Conservation (phyloP, 2,797 vertebrate species). For the Rhadinocentrus ornatus region DNA sequence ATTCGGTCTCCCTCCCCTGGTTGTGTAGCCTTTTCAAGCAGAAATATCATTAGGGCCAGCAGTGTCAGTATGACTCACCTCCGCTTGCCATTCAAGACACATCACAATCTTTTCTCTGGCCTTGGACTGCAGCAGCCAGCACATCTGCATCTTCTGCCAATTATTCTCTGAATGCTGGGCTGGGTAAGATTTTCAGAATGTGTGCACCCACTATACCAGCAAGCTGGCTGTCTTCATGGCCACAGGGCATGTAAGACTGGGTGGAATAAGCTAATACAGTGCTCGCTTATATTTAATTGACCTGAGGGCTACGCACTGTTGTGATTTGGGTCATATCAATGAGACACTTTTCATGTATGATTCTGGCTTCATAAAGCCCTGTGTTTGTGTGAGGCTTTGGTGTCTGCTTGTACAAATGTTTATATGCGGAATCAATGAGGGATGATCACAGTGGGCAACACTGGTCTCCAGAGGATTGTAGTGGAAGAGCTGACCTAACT, state of each 20-base stretch:
- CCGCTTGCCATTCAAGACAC: slow-evolving; percentile 75
- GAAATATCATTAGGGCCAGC: slow-evolving; percentile 68
- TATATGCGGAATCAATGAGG: slow-evolving; percentile 46
- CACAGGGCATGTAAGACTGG: slow-evolving; percentile 51
- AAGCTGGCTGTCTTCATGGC: slow-evolving; percentile 55
- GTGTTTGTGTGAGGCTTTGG: slow-evolving; percentile 37
- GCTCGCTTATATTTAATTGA: slow-evolving; percentile 58
- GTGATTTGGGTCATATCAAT: slow-evolving; percentile 49
- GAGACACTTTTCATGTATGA: slow-evolving; percentile 57
- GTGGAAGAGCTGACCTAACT: slow-evolving; percentile 25
- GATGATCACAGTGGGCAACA: slow-evolving; percentile 41
- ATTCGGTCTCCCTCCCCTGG: slow-evolving; percentile 50
- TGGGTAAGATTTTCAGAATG: slow-evolving; percentile 44
- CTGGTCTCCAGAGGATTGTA: slow-evolving; percentile 16
- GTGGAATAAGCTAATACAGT: slow-evolving; percentile 41
- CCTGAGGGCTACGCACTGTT: slow-evolving; percentile 45
- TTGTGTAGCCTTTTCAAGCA: slow-evolving; percentile 59
- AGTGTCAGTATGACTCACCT: slow-evolving; percentile 76
- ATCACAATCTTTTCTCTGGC: slow-evolving; percentile 64
- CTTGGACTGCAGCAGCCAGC: slow-evolving; percentile 54
- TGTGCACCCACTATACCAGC: slow-evolving; percentile 25
- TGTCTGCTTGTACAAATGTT: slow-evolving; percentile 36
- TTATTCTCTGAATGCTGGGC: slow-evolving; percentile 68
- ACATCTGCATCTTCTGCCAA: slow-evolving; percentile 78
- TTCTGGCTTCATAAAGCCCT: slow-evolving; percentile 43